Evolutionary conservation across 2,113 vertebrate species (phyloP), one percentile per base, ranked within the genome.

Genomic region (Lontra canadensis): DNA sequence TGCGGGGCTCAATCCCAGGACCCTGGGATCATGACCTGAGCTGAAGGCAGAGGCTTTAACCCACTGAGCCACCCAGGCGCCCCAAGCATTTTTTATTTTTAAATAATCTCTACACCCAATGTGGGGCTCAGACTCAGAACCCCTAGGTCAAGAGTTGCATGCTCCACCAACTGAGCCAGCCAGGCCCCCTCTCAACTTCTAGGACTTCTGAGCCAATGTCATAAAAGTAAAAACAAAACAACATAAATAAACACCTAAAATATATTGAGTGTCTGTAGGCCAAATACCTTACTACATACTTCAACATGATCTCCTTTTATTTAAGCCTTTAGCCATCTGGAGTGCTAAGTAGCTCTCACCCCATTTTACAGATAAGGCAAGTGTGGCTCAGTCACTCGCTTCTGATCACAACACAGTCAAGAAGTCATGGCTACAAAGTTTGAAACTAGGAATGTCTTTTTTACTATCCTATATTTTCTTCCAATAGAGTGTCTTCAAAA

Each of bases 211-310:
- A 86, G 42, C 49, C 18, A 80, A 80, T 29, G 47, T 83, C 52
- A 84, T 95, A 95, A 79, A 95, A 86, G 67, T 67, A 67, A 85
- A 76, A 83, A 65, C 17, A n/a, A 88, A 80, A 39, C 2, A 44
- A 59, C 61, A 63, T 39, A 84, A 57, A 83, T 73, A 80, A 71
- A 74, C 59, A 78, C 29, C 69, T 67, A 47, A 78, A 95, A 57
- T 82, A 42, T 63, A 74, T 11, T 23, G n/a, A 44, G 29, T 36
- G 57, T 18, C 21, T 59, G 25, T 52, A 31, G 42, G 29, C 39
- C 73, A 82, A 83, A 34, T 0, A 69, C 9, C 82, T 82, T 82
- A 65, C 20, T 31, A 25, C n/a, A 52, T 49, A 20, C 31, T 69
- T 82, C 74, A 96, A 71, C 15, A 31, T 55, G 39, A 44, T 25